Evolutionary conservation across 2,888 invertebrate species (phyloP).

Genomic region (Cephus sareptanus): DNA sequence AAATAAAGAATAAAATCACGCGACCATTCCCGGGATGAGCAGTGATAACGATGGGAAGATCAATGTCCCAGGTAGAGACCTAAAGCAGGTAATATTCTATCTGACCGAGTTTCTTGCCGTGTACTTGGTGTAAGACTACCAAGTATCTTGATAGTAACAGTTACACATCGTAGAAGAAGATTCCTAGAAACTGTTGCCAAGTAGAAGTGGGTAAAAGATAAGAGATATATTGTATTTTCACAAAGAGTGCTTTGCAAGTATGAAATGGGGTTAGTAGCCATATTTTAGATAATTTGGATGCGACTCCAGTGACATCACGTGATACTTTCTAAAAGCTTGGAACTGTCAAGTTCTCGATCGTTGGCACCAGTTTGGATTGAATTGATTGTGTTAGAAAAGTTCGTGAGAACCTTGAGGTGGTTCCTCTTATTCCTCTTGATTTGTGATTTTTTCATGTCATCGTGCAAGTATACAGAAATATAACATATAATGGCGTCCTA

Average conservation of each 20-base stretch:
- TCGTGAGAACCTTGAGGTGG: background rate
- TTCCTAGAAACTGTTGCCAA: background rate
- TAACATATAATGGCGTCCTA: background rate
- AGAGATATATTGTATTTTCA: background rate
- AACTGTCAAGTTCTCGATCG: background rate
- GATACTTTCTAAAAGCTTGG: slow-evolving; percentile 14
- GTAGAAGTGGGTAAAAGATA: background rate
- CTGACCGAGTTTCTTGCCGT: background rate
- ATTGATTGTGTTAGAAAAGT: background rate
- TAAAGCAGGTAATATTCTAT: background rate
- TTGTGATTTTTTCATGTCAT: background rate
- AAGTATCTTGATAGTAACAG: background rate
- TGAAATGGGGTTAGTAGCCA: background rate
- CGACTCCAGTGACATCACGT: slow-evolving; percentile 41
- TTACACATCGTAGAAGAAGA: background rate
- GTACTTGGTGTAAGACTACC: background rate
- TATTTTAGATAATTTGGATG: background rate
- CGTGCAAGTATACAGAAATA: background rate
- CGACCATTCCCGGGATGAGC: background rate
- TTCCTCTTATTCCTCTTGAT: background rate
- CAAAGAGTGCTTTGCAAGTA: background rate
- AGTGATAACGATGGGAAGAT: background rate
- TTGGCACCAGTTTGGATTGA: background rate
- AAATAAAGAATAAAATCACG: too few relatives aligned
- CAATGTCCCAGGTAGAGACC: background rate